Conservation (phyloP, 2,888 invertebrate species). For the Protophormia terraenovae region DNA sequence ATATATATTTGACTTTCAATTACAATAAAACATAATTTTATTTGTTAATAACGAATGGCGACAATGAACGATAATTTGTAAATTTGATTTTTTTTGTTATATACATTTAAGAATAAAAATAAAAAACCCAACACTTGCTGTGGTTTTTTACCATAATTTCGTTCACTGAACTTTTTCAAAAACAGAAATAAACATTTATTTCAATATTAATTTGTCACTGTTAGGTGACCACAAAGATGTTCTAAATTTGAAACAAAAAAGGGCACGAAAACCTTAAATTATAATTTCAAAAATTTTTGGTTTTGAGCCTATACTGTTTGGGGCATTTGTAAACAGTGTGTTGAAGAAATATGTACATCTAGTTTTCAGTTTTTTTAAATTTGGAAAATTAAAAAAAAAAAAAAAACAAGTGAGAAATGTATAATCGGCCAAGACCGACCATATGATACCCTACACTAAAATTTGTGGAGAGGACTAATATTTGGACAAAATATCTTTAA, state of each 20-base stretch:
- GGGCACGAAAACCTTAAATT: too few species aligned
- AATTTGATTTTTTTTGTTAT: background rate
- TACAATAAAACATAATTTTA: background rate
- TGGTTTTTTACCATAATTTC: conserved; percentile 7
- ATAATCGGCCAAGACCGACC: too few species aligned
- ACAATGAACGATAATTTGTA: background rate
- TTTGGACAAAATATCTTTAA: too few species aligned
- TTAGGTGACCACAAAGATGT: background rate
- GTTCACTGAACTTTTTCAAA: conserved; percentile 3
- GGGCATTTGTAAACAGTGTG: too few species aligned
- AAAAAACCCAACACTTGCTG: background rate
- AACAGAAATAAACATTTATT: background rate
- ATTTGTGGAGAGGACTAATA: too few species aligned
- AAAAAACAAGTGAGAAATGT: too few species aligned
- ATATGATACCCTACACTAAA: too few species aligned
- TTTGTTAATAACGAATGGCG: background rate
- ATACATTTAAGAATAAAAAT: background rate
- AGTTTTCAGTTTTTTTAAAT: too few species aligned
- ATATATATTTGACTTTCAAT: background rate
- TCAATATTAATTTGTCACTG: background rate
- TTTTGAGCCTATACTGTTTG: too few species aligned
- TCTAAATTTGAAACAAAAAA: background rate
- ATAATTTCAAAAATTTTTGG: too few species aligned
- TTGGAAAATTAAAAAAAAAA: background rate
- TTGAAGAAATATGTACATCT: background rate